Conservation (phyloP, 2,797 vertebrate genomes). For the Fringilla coelebs region DNA sequence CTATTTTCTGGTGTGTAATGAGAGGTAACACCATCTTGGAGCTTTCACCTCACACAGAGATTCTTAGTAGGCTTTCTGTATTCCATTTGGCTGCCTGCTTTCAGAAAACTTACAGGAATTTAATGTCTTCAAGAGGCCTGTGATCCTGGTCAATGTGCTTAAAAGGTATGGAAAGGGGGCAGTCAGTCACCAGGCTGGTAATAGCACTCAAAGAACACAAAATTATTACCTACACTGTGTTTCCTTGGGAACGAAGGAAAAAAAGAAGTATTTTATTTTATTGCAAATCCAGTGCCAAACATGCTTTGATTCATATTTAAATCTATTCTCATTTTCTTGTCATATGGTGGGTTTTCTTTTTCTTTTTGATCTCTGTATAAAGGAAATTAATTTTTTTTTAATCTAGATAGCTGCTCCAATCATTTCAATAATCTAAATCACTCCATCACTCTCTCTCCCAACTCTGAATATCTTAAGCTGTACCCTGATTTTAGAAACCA, state of each 20-base stretch:
- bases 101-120: neutral
- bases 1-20: neutral
- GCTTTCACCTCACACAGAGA: neutral
- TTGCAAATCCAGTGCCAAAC: neutral
- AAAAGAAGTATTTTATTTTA: neutral
- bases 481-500: constrained; percentile 37
- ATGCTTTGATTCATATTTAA: neutral
- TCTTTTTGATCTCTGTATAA: neutral
- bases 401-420: neutral
- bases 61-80: neutral
- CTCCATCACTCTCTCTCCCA: neutral
- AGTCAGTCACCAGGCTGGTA: neutral
- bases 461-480: neutral
- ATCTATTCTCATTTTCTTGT: neutral
- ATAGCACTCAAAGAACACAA: neutral
- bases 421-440: neutral
- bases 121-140: neutral
- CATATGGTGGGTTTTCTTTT: accelerated
- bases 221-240: neutral
- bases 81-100: neutral
- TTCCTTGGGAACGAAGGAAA: neutral
- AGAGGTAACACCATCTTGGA: neutral
- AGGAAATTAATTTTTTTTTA: neutral
- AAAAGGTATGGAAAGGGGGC: neutral
- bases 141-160: neutral